phyloP scores from a whole-genome alignment of 2,888 invertebrate species.

The Nineta flava region DNA sequence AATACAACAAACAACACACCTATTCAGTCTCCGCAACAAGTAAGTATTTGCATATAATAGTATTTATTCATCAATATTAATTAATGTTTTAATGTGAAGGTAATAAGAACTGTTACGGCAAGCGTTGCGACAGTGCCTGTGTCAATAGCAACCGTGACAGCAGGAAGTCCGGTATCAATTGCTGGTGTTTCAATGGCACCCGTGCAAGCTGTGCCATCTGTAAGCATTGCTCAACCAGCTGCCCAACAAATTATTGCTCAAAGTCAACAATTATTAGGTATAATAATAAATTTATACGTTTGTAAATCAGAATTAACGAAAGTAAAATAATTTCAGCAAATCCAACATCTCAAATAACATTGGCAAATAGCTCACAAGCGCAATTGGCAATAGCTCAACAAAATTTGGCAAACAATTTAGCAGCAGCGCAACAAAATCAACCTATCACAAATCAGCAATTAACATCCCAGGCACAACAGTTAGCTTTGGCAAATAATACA shows the following conservation, averaged over 20 bases:
- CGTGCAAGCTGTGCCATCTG: conserved; percentile 37
- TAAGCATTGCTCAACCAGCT: conserved; percentile 39
- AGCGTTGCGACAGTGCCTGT: conserved; percentile 44
- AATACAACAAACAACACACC: conserved; percentile 35
- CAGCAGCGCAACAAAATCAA: conserved; percentile 20
- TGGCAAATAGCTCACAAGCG: conserved; percentile 25
- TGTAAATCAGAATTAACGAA: not conserved
- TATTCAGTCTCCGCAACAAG: conserved; percentile 27
- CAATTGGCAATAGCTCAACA: conserved; percentile 27
- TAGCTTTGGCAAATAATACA: conserved; percentile 17
- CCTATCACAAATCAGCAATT: conserved; percentile 19
- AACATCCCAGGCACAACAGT: conserved; percentile 22
- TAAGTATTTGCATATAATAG: conserved; percentile 4
- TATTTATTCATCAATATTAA: not conserved
- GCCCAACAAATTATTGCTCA: conserved; percentile 28
- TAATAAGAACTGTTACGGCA: conserved; percentile 38
- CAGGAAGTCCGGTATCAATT: conserved; percentile 36
- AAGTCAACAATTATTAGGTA: conserved; percentile 22
- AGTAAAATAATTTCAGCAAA: conserved; percentile 2
- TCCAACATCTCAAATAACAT: conserved; percentile 20
- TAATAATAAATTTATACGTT: not conserved
- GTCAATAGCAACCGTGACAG: conserved; percentile 41
- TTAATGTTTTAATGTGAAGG: conserved; percentile 12
- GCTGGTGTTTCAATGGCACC: conserved; percentile 37
- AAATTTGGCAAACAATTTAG: conserved; percentile 24